Percentiles rank a stretch among this genome's conserved stretches.
Conservation (phyloP, 2,888 invertebrate genomes). For the Baccha elongata region DNA sequence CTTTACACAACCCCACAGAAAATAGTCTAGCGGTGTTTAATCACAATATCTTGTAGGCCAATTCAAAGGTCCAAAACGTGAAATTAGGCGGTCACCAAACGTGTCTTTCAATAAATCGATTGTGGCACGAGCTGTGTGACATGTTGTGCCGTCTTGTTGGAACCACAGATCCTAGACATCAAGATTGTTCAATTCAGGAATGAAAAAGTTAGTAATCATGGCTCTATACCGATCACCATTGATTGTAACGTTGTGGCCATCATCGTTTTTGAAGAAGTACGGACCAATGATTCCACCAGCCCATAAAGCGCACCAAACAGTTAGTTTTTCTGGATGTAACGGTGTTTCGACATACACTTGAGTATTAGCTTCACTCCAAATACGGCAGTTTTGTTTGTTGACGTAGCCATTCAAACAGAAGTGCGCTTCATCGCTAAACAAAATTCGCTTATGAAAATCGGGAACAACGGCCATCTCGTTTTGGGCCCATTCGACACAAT, state of each 20-base stretch:
- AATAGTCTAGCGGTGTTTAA: too few species aligned
- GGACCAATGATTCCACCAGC: neutral
- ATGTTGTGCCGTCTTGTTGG: too few species aligned
- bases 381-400: slow-evolving; percentile 20
- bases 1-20: too few species aligned
- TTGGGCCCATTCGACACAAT: too few species aligned
- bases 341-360: slow-evolving; percentile 7
- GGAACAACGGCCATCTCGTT: too few species aligned
- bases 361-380: slow-evolving; percentile 5
- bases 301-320: neutral
- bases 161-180: neutral
- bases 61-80: too few species aligned
- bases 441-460: slow-evolving; percentile 16
- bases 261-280: neutral
- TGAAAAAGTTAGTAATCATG: neutral
- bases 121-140: too few species aligned
- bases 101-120: too few species aligned
- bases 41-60: too few species aligned
- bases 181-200: neutral
- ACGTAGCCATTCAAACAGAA: slow-evolving; percentile 20
- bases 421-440: slow-evolving; percentile 34
- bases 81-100: too few species aligned
- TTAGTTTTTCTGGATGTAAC: neutral
- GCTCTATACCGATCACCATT: neutral
- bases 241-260: neutral